These are phyloP conservation scores for Sturnus vulgaris DNA, from an alignment of 2,113 vertebrate genomes.

Conservation along the genomic window DNA sequence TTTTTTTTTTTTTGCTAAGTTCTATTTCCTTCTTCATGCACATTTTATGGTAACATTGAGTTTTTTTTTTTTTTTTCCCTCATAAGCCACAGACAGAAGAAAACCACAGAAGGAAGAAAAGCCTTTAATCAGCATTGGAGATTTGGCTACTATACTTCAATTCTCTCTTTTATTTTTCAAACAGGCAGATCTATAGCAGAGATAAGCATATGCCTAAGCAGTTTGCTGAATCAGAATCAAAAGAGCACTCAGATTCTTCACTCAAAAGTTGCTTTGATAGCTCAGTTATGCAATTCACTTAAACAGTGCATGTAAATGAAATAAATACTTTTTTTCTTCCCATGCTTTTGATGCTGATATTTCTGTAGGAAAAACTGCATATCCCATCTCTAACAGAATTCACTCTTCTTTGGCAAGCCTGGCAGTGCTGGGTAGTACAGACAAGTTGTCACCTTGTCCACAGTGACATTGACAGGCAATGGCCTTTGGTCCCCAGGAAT, in stretches of 20 bases:
- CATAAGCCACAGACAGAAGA: not conserved
- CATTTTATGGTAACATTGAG: too few species aligned
- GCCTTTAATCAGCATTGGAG: slow-evolving; percentile 15
- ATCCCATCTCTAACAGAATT: not conserved
- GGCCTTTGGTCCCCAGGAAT: not conserved
- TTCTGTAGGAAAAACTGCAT: not conserved
- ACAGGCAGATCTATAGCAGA: slow-evolving; percentile 9
- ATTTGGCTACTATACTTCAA: slow-evolving; percentile 10
- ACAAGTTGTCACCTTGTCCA: not conserved
- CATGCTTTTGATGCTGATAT: not conserved
- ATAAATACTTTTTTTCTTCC: not conserved
- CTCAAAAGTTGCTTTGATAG: slow-evolving; percentile 19
- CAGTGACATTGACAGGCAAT: not conserved
- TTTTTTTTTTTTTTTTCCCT: not conserved
- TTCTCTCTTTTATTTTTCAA: slow-evolving; percentile 3
- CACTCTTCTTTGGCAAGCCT: fast-evolving
- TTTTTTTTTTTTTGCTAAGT: not conserved
- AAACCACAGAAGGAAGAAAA: slow-evolving; percentile 18
- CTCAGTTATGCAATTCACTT: not conserved
- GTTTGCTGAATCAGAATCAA: slow-evolving; percentile 30
- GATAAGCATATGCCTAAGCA: slow-evolving; percentile 31
- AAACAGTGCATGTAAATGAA: not conserved
- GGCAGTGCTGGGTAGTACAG: not conserved
- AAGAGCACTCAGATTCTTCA: not conserved
- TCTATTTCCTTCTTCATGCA: too few species aligned